Evolutionary conservation across 2,888 invertebrate genomes (phyloP).

Genomic region (Oligia latruncula): DNA sequence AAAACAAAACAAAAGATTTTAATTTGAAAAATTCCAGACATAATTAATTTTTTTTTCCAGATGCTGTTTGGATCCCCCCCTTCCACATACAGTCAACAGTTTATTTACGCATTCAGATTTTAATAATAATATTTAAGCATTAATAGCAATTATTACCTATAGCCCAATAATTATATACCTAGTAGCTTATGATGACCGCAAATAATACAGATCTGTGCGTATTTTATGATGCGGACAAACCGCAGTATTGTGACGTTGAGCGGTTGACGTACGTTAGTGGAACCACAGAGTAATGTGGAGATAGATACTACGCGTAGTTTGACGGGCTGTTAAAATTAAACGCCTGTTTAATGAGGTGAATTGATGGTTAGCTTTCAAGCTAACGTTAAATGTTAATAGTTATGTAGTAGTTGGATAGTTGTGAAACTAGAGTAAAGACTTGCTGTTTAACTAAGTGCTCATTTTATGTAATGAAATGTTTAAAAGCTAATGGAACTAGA

Average conservation of each 20-base stretch:
- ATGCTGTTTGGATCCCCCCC: not conserved
- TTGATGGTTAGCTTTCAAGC: constrained; percentile 32
- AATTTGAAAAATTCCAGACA: not conserved
- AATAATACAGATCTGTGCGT: constrained; percentile 42
- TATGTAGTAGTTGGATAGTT: constrained; percentile 11
- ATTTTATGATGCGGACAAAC: constrained; percentile 64
- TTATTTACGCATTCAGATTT: not conserved
- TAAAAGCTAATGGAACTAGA: not conserved
- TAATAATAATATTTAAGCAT: not conserved
- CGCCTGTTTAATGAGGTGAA: constrained; percentile 33
- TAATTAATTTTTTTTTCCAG: not conserved
- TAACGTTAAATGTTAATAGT: constrained; percentile 29
- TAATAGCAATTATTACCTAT: not conserved
- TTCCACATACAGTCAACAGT: not conserved
- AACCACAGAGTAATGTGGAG: constrained; percentile 53
- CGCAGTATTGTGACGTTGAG: constrained; percentile 53
- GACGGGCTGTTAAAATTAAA: constrained; percentile 47
- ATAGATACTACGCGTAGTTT: constrained; percentile 38
- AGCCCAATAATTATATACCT: not conserved
- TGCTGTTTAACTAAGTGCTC: not conserved
- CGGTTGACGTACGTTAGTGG: constrained; percentile 43
- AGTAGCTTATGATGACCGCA: constrained; percentile 43
- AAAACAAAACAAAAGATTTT: not conserved
- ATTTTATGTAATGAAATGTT: not conserved
- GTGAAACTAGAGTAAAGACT: constrained; percentile 2